These are phyloP conservation scores for Pristionchus mayeri DNA, from an alignment of 2,888 invertebrate genomes.

Conservation along the genomic window DNA sequence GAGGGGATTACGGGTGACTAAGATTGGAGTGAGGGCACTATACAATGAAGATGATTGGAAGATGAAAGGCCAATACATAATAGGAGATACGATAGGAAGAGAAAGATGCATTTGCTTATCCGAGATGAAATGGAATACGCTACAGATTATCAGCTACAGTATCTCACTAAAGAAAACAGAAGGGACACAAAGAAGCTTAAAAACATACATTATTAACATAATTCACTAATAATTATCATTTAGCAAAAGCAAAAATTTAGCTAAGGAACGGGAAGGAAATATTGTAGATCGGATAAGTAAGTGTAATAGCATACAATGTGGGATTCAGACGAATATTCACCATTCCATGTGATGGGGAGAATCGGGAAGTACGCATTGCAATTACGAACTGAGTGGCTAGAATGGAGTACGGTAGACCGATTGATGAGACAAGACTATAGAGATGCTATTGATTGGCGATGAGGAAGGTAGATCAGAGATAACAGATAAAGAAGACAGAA, in stretches of 20 bases:
- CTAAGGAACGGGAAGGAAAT: neutral
- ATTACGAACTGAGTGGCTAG: constrained; percentile 32
- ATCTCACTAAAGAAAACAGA: neutral
- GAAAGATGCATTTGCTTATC: neutral
- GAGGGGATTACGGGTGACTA: neutral
- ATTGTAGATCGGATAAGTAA: neutral
- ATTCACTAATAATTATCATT: constrained; percentile 22
- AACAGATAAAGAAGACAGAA: neutral
- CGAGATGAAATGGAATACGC: neutral
- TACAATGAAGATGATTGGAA: constrained; percentile 13
- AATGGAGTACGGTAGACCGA: constrained; percentile 33
- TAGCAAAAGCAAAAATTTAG: neutral
- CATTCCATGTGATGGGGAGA: constrained; percentile 14
- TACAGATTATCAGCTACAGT: neutral
- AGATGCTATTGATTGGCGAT: constrained; percentile 8
- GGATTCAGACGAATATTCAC: neutral
- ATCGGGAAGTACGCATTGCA: constrained; percentile 13
- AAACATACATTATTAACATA: neutral
- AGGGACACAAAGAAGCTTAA: neutral
- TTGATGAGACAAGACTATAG: constrained; percentile 26
- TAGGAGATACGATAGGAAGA: constrained; percentile 5
- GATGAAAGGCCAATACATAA: constrained; percentile 1
- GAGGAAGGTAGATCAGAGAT: constrained; percentile 1
- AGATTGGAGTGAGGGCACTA: constrained; percentile 38
- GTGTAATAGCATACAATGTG: neutral